phyloP scores from a whole-genome alignment of 2,797 vertebrate species.

The Sebastes iracundus region DNA sequence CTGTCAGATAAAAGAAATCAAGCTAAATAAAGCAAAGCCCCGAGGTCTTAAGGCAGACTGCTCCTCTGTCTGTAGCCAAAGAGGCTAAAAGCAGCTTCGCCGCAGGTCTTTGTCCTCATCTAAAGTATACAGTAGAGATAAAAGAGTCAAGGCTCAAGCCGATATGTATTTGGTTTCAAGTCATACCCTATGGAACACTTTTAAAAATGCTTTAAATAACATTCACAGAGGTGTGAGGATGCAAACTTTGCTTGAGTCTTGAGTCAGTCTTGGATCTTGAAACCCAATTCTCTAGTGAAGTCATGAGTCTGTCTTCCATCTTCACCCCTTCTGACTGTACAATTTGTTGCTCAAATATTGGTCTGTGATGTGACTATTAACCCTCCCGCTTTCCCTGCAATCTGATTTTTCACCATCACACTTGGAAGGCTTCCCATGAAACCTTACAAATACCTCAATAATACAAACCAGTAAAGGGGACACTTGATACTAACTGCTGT shows the following conservation, averaged over 20 bases:
- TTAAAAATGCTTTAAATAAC: background rate
- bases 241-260: background rate
- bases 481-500: background rate
- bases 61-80: background rate
- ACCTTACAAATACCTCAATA: too few relatives aligned
- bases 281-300: too few relatives aligned
- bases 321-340: background rate
- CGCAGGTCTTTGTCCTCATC: background rate
- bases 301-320: too few relatives aligned
- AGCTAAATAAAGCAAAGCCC: constrained; percentile 12
- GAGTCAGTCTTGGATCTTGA: background rate
- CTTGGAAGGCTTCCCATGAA: too few relatives aligned
- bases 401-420: too few relatives aligned
- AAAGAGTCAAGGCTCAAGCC: background rate
- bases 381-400: background rate
- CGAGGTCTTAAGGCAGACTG: background rate
- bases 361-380: background rate
- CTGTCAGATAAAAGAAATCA: background rate
- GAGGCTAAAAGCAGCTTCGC: constrained; percentile 10
- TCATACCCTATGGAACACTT: background rate
- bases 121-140: background rate
- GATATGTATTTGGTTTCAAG: background rate
- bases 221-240: background rate
- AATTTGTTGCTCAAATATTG: background rate
- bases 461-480: too few relatives aligned